Evolutionary conservation across 2,888 invertebrate genomes (phyloP).

Genomic region (Syritta pipiens): DNA sequence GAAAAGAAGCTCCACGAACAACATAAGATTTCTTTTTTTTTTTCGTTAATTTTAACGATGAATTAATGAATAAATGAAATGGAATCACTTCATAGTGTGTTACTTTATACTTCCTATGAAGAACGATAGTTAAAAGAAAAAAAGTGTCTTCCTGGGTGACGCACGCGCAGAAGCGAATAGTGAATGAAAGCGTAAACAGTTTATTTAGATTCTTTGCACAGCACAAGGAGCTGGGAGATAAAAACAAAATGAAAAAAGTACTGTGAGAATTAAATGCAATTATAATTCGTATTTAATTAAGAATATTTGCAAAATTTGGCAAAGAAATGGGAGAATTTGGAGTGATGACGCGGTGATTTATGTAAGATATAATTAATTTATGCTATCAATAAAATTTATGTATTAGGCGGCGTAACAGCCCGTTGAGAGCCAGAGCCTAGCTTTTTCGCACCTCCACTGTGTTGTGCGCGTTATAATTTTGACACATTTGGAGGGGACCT

Average conservation of each 20-base stretch:
- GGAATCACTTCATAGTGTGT: not conserved
- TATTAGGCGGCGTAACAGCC: too few relatives aligned
- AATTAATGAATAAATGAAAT: not conserved
- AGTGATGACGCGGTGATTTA: not conserved
- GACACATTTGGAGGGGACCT: too few relatives aligned
- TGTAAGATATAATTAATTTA: too few relatives aligned
- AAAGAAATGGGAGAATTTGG: not conserved
- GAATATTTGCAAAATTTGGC: not conserved
- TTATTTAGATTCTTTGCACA: slow-evolving; percentile 1
- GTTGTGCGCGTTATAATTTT: too few relatives aligned
- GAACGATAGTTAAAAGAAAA: not conserved
- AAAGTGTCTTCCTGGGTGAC: slow-evolving; percentile 26
- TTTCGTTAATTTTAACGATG: slow-evolving; percentile 1
- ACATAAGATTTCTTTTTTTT: not conserved
- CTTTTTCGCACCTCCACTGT: too few relatives aligned
- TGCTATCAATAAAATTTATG: too few relatives aligned
- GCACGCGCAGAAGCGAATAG: not conserved
- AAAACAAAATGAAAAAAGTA: not conserved
- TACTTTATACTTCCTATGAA: too few relatives aligned
- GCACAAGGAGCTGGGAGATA: not conserved
- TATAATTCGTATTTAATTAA: slow-evolving; percentile 25
- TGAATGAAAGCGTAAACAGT: slow-evolving; percentile 23
- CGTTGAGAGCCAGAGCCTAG: too few relatives aligned
- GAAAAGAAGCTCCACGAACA: not conserved
- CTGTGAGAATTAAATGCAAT: slow-evolving; percentile 8